Base-by-base conservation (phyloP, 1,140 invertebrate genomes). In the Neodiprion virginianus region DNA sequence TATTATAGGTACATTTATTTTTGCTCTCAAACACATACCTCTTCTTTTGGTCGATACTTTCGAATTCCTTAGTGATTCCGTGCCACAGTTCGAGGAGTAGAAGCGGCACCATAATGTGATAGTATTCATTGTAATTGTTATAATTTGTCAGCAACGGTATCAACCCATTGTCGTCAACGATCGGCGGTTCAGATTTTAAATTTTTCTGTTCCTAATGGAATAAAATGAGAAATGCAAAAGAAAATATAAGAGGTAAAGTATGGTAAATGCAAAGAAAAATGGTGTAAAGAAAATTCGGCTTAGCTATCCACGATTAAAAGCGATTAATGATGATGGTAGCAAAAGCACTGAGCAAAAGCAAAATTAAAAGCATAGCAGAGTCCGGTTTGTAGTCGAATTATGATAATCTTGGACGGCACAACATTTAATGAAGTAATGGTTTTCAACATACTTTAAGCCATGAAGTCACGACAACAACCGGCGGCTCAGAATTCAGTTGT, bases 41-140 rank as follows among this genome's bases (percentile, higher is more conserved):
- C 2, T 0, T 40, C 50, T 76, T 78, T 40, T 53, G 72, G 14
- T 81, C 77, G 14, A 53, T 67, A 17, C 1, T 69, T 9, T 82
- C 77, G 49, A 80, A 81, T 11, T 86, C 82, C 48, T 79, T 84
- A 0, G 79, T 74, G 11, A 86, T 74, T 0, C 65, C 72, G 11
- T 76, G 67, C 85, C 85, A 87, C 4, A 82, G 78, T 75, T 87
- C 85, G 0, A 84, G 66, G n/a, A 84, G 72, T 11, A 86, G 49
- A 1, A 86, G 73, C 10, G 81, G 79, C 21, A 77, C 71, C 50
- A 74, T 75, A 14, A 79, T 75, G 10, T 77, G 77, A n/a, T 82
- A 86, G 71, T 86, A 86, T 0, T 85, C 79, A 1, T 81, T 74
- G 67, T 78, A 86, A 1, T 79, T 79, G 10, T 69, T 72, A 23